These are phyloP conservation scores for Perca fluviatilis DNA, from an alignment of 2,113 vertebrate genomes.

Conservation along the genomic window DNA sequence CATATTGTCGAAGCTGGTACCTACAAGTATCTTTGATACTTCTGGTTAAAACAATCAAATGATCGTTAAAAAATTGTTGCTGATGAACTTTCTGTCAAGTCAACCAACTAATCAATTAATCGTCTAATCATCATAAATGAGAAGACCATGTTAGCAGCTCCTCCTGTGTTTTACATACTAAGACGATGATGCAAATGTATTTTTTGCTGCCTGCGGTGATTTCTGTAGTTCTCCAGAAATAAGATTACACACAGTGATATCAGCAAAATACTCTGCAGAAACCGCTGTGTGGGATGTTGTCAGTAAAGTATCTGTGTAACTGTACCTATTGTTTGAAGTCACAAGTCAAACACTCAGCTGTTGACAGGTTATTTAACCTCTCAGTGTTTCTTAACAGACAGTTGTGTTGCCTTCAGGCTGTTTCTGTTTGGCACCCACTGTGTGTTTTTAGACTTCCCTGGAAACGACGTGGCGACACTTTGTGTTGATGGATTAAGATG, in stretches of 20 bases:
- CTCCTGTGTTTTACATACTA: background rate
- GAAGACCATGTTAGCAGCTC: background rate
- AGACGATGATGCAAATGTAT: background rate
- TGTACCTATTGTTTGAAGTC: conserved; percentile 31
- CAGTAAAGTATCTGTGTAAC: conserved; percentile 1
- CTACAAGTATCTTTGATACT: background rate
- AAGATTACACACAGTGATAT: background rate
- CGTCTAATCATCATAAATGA: background rate
- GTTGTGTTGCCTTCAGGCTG: conserved; percentile 18
- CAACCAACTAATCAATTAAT: background rate
- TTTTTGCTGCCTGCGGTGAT: background rate
- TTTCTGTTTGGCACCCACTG: background rate
- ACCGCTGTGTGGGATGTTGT: conserved; percentile 13
- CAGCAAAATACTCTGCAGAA: conserved; percentile 22
- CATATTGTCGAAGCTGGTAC: background rate
- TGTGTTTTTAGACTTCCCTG: background rate
- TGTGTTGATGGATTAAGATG: background rate
- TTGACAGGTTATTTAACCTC: conserved; percentile 43
- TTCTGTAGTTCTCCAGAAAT: conserved; percentile 23
- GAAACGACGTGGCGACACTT: background rate
- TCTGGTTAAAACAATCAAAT: too few species aligned
- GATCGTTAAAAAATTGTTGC: background rate
- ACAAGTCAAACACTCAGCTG: conserved; percentile 16
- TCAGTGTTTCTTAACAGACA: conserved; percentile 15
- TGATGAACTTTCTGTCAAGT: background rate